Conservation (phyloP, 2,888 invertebrate genomes). For the Protophormia terraenovae region DNA sequence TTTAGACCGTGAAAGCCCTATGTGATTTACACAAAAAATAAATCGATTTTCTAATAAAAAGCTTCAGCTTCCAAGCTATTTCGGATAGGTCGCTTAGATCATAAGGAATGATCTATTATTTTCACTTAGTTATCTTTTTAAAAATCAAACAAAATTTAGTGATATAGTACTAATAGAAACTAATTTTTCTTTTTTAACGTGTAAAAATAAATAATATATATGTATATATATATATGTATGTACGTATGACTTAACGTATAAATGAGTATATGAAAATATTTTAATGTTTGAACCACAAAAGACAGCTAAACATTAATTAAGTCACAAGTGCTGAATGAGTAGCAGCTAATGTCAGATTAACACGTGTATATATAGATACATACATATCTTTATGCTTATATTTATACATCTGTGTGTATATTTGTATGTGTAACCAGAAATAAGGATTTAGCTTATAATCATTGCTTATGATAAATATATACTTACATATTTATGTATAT, state of each 20-base stretch:
- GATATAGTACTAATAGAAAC: no score
- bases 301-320: slow-evolving; percentile 57
- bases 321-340: slow-evolving; percentile 48
- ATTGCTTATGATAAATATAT: slow-evolving; percentile 24
- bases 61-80: no score
- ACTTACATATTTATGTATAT: not conserved
- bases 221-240: not conserved
- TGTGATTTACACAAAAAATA: no score
- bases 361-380: not conserved
- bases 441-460: slow-evolving; percentile 15
- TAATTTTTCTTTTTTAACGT: not conserved
- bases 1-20: no score
- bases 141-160: no score
- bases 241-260: not conserved
- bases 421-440: not conserved
- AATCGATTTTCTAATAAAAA: no score
- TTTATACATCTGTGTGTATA: not conserved
- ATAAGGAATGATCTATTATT: no score
- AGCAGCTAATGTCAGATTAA: slow-evolving; percentile 48
- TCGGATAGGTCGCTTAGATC: no score
- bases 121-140: no score
- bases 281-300: slow-evolving; percentile 41
- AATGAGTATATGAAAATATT: slow-evolving; percentile 38
- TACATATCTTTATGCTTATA: not conserved
- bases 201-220: not conserved